phyloP scores from a whole-genome alignment of 2,113 vertebrate species.

The Dasyornis broadbenti region DNA sequence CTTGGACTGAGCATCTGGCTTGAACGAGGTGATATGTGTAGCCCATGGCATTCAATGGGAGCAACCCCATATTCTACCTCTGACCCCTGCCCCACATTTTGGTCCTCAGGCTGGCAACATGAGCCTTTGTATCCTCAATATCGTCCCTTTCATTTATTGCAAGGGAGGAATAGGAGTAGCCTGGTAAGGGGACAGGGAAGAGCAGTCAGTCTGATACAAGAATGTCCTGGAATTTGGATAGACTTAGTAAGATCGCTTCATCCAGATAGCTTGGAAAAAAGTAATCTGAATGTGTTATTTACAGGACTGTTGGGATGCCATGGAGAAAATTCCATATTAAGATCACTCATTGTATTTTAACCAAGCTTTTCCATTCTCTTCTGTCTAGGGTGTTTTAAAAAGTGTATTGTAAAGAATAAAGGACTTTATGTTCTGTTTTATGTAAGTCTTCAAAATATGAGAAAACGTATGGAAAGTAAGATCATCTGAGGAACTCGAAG shows the following conservation, averaged over 20 bases:
- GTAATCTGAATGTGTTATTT: neutral
- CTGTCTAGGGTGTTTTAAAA: slow-evolving; percentile 3
- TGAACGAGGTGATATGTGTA: fast-evolving
- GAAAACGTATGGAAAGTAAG: neutral
- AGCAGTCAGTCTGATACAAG: neutral
- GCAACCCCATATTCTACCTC: neutral
- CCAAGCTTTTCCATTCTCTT: neutral
- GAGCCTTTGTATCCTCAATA: neutral
- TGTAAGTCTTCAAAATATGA: neutral
- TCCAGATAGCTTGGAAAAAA: neutral
- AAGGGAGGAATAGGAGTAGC: neutral
- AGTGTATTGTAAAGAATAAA: neutral
- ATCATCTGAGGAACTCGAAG: neutral
- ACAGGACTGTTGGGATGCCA: neutral
- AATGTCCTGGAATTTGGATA: neutral
- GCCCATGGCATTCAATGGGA: neutral
- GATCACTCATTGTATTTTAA: neutral
- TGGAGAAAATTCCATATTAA: neutral
- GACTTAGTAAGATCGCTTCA: neutral
- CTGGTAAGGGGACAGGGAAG: neutral
- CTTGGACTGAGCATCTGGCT: neutral
- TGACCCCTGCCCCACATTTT: fast-evolving
- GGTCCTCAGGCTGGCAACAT: neutral
- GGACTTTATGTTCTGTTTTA: neutral
- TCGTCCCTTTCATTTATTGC: neutral